Evolutionary conservation across 2,888 invertebrate genomes (phyloP).

Genomic region (Hyppa rectilinea): DNA sequence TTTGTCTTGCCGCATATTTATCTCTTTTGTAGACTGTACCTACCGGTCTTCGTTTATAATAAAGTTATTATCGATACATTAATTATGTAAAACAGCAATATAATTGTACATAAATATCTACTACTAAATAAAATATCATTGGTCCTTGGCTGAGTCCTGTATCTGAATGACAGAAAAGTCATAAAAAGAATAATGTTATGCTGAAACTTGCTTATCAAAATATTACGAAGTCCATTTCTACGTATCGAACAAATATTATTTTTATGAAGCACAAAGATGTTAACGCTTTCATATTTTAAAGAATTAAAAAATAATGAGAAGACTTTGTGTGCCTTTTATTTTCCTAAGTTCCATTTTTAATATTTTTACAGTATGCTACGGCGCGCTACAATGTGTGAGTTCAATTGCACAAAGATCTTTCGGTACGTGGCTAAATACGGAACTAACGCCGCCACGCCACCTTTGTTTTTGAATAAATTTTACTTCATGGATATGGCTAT

Average conservation of each 20-base stretch:
- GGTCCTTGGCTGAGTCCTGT: not conserved
- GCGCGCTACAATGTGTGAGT: not conserved
- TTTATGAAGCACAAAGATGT: slow-evolving; percentile 78
- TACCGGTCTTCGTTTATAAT: not conserved
- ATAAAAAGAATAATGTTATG: slow-evolving; percentile 9
- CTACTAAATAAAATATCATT: not conserved
- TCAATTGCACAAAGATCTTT: not conserved
- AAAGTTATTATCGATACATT: not conserved
- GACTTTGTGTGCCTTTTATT: slow-evolving; percentile 31
- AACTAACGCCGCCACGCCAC: too few species aligned
- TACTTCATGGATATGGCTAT: too few species aligned
- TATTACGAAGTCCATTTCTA: slow-evolving; percentile 61
- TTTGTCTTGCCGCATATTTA: not conserved
- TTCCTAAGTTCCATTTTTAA: not conserved
- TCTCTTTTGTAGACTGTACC: slow-evolving; percentile 7
- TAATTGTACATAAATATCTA: not conserved
- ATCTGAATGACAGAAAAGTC: slow-evolving; percentile 1
- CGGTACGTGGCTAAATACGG: too few species aligned
- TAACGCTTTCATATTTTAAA: slow-evolving; percentile 86
- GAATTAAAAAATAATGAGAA: slow-evolving; percentile 67
- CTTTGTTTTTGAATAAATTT: too few species aligned
- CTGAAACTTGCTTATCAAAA: slow-evolving; percentile 31
- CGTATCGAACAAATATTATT: slow-evolving; percentile 64
- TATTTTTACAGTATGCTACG: too few species aligned
- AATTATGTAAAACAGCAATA: not conserved